Conservation (phyloP, 2,797 vertebrate genomes). For the Rhyacichthys aspro region DNA sequence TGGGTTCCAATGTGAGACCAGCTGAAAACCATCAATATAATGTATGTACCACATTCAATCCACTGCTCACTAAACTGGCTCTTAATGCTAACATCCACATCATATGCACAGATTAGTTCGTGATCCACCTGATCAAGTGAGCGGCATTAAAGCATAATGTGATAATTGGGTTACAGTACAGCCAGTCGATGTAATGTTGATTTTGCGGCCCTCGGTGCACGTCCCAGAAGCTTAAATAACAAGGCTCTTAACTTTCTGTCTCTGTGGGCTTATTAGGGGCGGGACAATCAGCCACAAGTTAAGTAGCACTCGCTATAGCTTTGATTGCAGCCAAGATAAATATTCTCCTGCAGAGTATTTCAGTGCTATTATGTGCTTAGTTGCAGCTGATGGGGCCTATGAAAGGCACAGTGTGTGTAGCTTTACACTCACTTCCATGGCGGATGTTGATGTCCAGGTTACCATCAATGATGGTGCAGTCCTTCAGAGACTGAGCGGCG, state of each 20-base stretch:
- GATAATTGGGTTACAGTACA: slow-evolving; percentile 50
- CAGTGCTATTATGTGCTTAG: neutral
- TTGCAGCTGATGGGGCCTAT: neutral
- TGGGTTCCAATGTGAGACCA: too few relatives aligned
- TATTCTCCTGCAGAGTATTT: neutral
- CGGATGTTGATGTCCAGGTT: slow-evolving; percentile 97
- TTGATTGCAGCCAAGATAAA: slow-evolving; percentile 21
- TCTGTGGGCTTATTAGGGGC: slow-evolving; percentile 19
- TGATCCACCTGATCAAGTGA: slow-evolving; percentile 32
- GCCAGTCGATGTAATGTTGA: slow-evolving; percentile 45
- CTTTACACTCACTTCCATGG: slow-evolving; percentile 90
- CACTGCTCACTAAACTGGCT: slow-evolving; percentile 3
- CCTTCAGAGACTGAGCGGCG: slow-evolving; percentile 91
- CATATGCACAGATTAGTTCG: slow-evolving; percentile 35
- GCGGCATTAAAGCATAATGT: slow-evolving; percentile 46
- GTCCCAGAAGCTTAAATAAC: slow-evolving; percentile 24
- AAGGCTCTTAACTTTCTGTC: slow-evolving; percentile 12
- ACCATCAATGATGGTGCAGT: slow-evolving; percentile 94
- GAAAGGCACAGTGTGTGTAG: neutral
- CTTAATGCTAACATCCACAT: slow-evolving; percentile 22
- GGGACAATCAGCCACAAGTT: slow-evolving; percentile 20
- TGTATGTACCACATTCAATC: neutral
- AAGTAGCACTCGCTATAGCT: neutral
- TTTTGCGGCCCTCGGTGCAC: slow-evolving; percentile 23
- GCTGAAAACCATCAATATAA: too few relatives aligned